phyloP scores from a whole-genome alignment of 2,113 vertebrate species.

The Neopipo cinnamomea region DNA sequence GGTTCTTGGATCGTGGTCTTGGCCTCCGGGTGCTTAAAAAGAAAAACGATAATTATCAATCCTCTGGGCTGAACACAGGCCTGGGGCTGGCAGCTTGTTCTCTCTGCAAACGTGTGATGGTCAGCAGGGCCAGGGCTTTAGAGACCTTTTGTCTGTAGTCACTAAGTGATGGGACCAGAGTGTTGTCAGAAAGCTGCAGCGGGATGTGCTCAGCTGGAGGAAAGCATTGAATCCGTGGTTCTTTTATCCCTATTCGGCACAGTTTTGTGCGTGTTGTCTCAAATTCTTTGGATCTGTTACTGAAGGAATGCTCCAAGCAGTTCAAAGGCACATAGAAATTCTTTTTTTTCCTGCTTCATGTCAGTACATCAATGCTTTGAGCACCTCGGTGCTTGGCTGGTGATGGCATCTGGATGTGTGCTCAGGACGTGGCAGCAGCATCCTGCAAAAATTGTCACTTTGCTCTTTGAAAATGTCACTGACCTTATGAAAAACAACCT shows the following conservation, averaged over 20 bases:
- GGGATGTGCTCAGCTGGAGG: not conserved
- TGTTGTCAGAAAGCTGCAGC: not conserved
- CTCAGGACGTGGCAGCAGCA: not conserved
- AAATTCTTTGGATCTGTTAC: not conserved
- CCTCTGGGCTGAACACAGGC: not conserved
- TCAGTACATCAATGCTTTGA: not conserved
- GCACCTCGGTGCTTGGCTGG: not conserved
- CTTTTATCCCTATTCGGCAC: constrained; percentile 8
- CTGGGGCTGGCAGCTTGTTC: not conserved
- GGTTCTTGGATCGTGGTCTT: not conserved
- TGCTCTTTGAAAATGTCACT: not conserved
- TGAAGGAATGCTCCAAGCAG: not conserved
- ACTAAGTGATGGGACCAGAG: not conserved
- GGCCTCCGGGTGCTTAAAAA: not conserved
- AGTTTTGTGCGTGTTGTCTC: not conserved
- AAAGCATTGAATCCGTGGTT: not conserved
- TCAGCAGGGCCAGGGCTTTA: not conserved
- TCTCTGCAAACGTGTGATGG: not conserved
- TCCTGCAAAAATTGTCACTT: not conserved
- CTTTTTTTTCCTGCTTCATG: not conserved
- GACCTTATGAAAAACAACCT: constrained; percentile 5
- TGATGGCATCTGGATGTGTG: rapidly evolving
- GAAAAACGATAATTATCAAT: not conserved
- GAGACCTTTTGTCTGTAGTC: not conserved
- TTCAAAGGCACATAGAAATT: not conserved